Conservation (phyloP, 2,113 vertebrate species). For the Nothocercus nigrocapillus region DNA sequence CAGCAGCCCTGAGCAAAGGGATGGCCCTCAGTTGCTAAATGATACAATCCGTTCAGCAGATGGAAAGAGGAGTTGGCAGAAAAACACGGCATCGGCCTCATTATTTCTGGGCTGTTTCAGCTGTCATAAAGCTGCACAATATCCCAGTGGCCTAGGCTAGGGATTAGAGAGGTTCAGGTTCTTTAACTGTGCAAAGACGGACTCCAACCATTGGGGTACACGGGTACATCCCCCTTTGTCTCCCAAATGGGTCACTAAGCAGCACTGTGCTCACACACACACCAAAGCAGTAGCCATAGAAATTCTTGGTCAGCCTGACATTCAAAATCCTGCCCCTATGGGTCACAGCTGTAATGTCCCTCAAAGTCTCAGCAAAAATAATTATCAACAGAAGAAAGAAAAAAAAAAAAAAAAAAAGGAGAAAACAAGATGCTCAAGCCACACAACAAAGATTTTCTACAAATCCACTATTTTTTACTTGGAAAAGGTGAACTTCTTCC, state of each 20-base stretch:
- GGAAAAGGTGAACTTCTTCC: too few relatives aligned
- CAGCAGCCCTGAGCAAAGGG: background rate
- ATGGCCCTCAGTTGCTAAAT: background rate
- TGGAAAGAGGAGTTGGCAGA: background rate
- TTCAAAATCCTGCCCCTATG: background rate
- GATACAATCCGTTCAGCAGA: background rate
- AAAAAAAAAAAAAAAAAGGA: background rate
- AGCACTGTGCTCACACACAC: background rate
- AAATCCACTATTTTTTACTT: background rate
- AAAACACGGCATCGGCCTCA: background rate
- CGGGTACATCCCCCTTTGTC: background rate
- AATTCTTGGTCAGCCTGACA: background rate
- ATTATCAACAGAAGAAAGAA: background rate
- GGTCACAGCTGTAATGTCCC: background rate
- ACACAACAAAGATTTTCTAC: background rate
- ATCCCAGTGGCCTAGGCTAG: background rate
- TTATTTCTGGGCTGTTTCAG: background rate
- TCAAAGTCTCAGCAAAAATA: background rate
- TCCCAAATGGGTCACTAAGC: background rate
- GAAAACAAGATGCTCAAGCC: background rate
- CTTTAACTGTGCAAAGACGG: fast-evolving
- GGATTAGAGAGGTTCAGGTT: background rate
- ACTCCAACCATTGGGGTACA: fast-evolving
- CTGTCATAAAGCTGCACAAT: background rate
- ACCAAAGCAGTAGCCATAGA: background rate